Evolutionary conservation across 2,888 invertebrate species (phyloP).

Genomic region (Xanthorhoe spadicearia): DNA sequence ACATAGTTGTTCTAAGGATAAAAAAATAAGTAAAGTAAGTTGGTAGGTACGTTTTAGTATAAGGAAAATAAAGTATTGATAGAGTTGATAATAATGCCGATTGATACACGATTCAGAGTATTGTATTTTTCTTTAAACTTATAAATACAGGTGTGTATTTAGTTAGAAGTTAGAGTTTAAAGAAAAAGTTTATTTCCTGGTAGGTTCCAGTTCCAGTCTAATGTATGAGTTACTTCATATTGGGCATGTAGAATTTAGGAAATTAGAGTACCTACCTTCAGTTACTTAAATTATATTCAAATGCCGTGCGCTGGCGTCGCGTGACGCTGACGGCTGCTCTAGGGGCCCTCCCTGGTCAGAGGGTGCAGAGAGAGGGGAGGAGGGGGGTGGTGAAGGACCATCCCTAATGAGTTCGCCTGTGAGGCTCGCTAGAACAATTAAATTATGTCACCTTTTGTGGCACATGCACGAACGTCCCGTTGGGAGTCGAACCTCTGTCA

Average conservation of each 20-base stretch:
- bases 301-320: conserved; percentile 19
- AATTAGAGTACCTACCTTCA: neutral
- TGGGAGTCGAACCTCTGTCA: neutral
- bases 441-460: conserved; percentile 3
- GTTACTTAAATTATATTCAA: neutral
- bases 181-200: no score
- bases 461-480: conserved; percentile 4
- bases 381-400: neutral
- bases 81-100: no score
- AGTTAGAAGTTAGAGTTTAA: no score
- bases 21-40: no score
- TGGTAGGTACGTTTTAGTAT: no score
- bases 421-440: neutral
- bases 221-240: neutral
- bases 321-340: conserved; percentile 7
- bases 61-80: no score
- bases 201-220: no score
- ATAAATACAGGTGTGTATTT: no score
- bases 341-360: neutral
- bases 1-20: no score
- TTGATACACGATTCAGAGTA: no score
- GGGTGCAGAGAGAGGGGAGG: neutral
- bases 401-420: conserved; percentile 2
- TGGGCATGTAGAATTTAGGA: neutral
- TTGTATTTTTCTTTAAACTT: no score